Base-by-base conservation (phyloP, 2,113 vertebrate genomes). In the Sinocyclocheilus rhinocerous region DNA sequence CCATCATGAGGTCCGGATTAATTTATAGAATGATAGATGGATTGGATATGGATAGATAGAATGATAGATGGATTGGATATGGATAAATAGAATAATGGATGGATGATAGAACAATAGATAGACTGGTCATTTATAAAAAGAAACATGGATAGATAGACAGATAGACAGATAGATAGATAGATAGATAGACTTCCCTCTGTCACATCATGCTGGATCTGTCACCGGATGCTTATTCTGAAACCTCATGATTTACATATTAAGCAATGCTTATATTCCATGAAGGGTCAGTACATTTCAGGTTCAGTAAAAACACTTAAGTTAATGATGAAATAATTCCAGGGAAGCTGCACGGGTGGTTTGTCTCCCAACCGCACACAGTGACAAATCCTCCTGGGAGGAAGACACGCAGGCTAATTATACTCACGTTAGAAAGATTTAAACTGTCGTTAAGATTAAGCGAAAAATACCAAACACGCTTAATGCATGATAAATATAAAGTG, bases 341-440 rank as follows among this genome's bases (percentile, higher is more conserved):
- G 39, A 42, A 42, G 22, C 16, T 80, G 55, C 55, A 15, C 6
- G 22, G 42, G 42, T 48, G 72, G 1, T 26, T 22, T 22, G 55
- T 33, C 77, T 79, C 24, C 76, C 29, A 22, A 1, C 52, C 10
- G 3, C 55, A 36, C 76, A 18, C 50, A 15, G 24, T 4, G 50
- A 77, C 76, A 81, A 65, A 65, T 81, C 59, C 59, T 48, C 79
- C 78, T 2, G 59, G n/a, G 59, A 81, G 59, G 78, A 18, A 65
- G 59, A 26, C 22, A 15, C 24, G 16, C 13, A 82, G 63, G 39
- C 42, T 82, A 52, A 82, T 82, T 69, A 70, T 36, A 36, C 63
- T 82, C 26, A 48, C 42, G 10, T 81, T 67, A 67, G 59, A 81
- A 67, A 65, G 39, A 48, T 29, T 81, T 67, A 67, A 63, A 81